Evolutionary conservation across 2,888 invertebrate species (phyloP), one percentile per base, ranked within the genome.

Genomic region (Gastracanthus pulcherrimus): DNA sequence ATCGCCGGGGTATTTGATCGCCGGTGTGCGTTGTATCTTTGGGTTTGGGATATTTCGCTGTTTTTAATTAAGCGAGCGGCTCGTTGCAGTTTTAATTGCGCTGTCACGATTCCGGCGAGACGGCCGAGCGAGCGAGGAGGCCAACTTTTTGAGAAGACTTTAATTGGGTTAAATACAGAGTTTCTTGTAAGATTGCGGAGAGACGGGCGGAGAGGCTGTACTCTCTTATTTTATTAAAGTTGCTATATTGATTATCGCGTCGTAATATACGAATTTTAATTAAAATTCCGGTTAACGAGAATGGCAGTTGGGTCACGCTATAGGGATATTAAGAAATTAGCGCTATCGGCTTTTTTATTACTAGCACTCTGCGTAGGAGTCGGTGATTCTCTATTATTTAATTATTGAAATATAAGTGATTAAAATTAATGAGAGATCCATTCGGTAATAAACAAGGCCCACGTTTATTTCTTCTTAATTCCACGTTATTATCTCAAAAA

Each of bases 101-200:
- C 55, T 55, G 55, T 55, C 55, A 55, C 13, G 55, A 55, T 26
- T 23, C 23, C 55, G 23, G 55, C n/a, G n/a, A n/a, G n/a, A n/a
- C n/a, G n/a, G n/a, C n/a, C n/a, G n/a, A n/a, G n/a, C n/a, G 55
- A 19, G 55, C 26, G 26, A 26, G 9, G 51, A 26, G 51, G 23
- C n/a, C 55, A 55, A 55, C 55, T 55, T 55, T 55, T 55, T 19
- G 55, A 55, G 55, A 55, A 55, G 55, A 55, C 23, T 55, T 55
- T 55, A 55, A 55, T 55, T 55, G 55, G 55, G 55, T 55, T 55
- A 55, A 55, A 26, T 26, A 13, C 55, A 26, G 55, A 55, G 55
- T 55, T 55, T 26, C 26, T 55, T 55, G 3, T 7, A 48, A n/a
- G n/a, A n/a, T n/a, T n/a, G n/a, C n/a, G n/a, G n/a, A n/a, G n/a